Evolutionary conservation across 1,140 invertebrate genomes (phyloP).

Genomic region (Maniola jurtina): DNA sequence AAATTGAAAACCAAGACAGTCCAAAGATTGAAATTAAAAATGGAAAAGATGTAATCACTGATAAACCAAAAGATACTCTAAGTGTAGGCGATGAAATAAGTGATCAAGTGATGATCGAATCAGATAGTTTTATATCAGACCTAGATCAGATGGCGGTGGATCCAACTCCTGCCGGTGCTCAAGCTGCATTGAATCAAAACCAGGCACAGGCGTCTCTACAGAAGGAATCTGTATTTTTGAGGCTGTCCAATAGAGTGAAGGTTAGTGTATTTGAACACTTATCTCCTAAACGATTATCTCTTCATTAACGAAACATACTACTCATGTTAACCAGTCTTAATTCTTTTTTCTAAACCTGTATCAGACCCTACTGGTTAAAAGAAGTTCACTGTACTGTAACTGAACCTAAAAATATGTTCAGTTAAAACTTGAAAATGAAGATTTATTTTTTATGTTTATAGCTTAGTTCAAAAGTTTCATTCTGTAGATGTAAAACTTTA

Average conservation of each 20-base stretch:
- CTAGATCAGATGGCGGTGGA: constrained; percentile 73
- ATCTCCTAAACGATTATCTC: not conserved
- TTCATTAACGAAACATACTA: not conserved
- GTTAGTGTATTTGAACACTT: constrained; percentile 58
- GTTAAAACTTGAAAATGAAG: no score
- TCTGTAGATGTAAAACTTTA: not conserved
- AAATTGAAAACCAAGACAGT: constrained; percentile 54
- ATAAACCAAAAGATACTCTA: constrained; percentile 55
- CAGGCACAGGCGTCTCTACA: constrained; percentile 79
- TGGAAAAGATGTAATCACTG: constrained; percentile 49
- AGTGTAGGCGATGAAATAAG: constrained; percentile 55
- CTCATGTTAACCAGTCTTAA: no score
- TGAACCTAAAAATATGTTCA: no score
- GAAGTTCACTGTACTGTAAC: no score
- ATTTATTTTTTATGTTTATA: no score
- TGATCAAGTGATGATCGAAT: constrained; percentile 69
- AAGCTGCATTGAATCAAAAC: constrained; percentile 63
- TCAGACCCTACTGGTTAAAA: no score
- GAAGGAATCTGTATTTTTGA: constrained; percentile 97
- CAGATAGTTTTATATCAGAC: constrained; percentile 70
- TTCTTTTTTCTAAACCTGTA: no score
- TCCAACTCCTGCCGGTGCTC: constrained; percentile 53
- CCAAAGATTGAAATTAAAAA: constrained; percentile 53
- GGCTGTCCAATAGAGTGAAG: constrained; percentile 97
- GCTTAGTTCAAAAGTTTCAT: no score